Base-by-base conservation (phyloP, 2,797 vertebrate genomes). In the Chaenodraco wilsoni region DNA sequence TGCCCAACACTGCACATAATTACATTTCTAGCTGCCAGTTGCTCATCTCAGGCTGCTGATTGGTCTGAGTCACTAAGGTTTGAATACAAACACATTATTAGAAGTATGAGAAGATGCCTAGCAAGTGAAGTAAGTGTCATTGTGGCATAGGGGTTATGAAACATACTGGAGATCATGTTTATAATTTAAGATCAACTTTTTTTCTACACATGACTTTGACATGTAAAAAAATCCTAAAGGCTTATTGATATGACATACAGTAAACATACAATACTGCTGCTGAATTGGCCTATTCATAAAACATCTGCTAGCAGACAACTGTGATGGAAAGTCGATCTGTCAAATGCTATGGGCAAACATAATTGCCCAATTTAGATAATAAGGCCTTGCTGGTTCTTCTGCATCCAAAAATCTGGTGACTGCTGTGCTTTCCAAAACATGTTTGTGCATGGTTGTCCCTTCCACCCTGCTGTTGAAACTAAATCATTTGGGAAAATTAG, bases 251-350 rank as follows among this genome's bases (percentile, higher is more conserved):
- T 37, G 16, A 59, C 15, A 50, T 37, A 14, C 6, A 49, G 37
- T 15, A 45, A 23, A 0, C 33, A 9, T 13, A 27, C 19, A 66
- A 2, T 31, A 13, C 19, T 64, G 31, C 27, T 52, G 46, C 60
- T 51, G 23, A 58, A 57, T 12, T 12, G 2, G 6, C 17, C 21
- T 3, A 21, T 43, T 17, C n/a, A 48, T 1, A 41, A 11, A 8
- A 43, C 15, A 67, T 40, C 31, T 27, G n/a, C 31, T 27, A 31
- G 27, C 40, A 70, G n/a, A 59, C n/a, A 64, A 49, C 19, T 52
- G 9, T 59, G 17, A 1, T 16, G 9, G 21, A 51, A 56, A 19
- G 19, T 17, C 15, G 3, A 19, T 61, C 11, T 66, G 23, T 55
- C 33, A 61, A 66, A 56, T 31, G 3, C 21, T 54, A 33, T 23